Percentiles rank a stretch among this genome's conserved stretches.
phyloP scores from a whole-genome alignment of 2,797 vertebrate genomes.

The Meda fulgida region DNA sequence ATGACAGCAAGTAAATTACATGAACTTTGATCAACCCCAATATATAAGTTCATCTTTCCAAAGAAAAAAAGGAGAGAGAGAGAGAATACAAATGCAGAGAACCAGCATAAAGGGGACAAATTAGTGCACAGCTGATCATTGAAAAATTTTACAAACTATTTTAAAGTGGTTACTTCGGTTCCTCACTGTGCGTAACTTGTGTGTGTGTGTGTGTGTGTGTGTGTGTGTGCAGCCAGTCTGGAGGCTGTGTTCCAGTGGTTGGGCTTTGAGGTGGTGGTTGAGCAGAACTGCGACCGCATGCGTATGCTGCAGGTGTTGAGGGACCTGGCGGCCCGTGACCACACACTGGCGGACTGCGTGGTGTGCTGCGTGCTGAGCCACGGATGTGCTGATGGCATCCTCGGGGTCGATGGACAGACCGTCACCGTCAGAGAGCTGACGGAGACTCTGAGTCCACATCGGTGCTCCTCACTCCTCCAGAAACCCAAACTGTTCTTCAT shows the following conservation, averaged over 20 bases:
- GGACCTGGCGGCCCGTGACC: conserved; percentile 67
- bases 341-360: conserved; percentile 81
- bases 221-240: conserved; percentile 72
- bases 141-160: no score
- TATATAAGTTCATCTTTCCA: no score
- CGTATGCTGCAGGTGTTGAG: conserved; percentile 61
- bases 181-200: no score
- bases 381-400: conserved; percentile 74
- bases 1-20: no score
- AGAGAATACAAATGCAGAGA: no score
- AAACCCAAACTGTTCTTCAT: conserved; percentile 96
- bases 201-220: background rate
- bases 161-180: no score
- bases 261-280: conserved; percentile 61
- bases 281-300: conserved; percentile 51
- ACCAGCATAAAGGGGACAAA: no score
- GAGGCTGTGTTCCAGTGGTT: conserved; percentile 77
- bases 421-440: conserved; percentile 73
- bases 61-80: no score
- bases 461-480: conserved; percentile 73
- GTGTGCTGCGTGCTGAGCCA: conserved; percentile 89
- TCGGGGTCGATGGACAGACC: conserved; percentile 71
- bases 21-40: no score
- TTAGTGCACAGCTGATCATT: no score
- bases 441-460: conserved; percentile 71